These are phyloP conservation scores for Echinops telfairi DNA, from an alignment of 2,113 vertebrate genomes.

Conservation along the genomic window DNA sequence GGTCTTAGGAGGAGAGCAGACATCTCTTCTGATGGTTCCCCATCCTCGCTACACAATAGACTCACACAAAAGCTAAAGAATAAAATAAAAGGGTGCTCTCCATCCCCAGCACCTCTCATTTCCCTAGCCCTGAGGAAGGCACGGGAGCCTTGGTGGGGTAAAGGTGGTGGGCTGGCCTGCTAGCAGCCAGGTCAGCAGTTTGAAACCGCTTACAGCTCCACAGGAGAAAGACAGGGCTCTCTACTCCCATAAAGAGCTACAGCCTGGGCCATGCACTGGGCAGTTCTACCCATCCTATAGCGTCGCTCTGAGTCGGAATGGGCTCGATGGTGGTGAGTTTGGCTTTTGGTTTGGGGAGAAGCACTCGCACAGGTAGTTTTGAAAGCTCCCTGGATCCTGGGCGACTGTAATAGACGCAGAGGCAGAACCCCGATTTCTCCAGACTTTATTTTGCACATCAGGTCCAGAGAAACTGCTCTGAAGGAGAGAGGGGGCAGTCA, in stretches of 20 bases:
- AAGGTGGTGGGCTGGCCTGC: too few species aligned
- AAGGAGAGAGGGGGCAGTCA: not conserved
- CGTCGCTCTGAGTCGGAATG: too few species aligned
- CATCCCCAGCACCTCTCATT: not conserved
- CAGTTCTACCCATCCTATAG: too few species aligned
- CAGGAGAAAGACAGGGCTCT: too few species aligned
- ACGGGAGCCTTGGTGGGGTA: too few species aligned
- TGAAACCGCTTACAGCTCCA: too few species aligned
- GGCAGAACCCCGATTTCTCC: not conserved
- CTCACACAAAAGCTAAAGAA: not conserved
- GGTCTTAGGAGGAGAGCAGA: accelerated
- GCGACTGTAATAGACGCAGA: not conserved
- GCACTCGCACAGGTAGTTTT: not conserved
- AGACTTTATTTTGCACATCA: not conserved
- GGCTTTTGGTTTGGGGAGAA: too few species aligned
- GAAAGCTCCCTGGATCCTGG: too few species aligned
- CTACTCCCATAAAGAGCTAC: too few species aligned
- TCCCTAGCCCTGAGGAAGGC: not conserved
- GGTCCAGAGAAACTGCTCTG: not conserved
- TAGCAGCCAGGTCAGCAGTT: too few species aligned
- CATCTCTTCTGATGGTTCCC: accelerated
- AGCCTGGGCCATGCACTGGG: too few species aligned
- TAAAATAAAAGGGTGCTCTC: not conserved
- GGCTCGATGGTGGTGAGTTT: too few species aligned
- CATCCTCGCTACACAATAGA: not conserved